Evolutionary conservation across 2,113 vertebrate species (phyloP), one percentile per base, ranked within the genome.

Genomic region (Channa maculata): DNA sequence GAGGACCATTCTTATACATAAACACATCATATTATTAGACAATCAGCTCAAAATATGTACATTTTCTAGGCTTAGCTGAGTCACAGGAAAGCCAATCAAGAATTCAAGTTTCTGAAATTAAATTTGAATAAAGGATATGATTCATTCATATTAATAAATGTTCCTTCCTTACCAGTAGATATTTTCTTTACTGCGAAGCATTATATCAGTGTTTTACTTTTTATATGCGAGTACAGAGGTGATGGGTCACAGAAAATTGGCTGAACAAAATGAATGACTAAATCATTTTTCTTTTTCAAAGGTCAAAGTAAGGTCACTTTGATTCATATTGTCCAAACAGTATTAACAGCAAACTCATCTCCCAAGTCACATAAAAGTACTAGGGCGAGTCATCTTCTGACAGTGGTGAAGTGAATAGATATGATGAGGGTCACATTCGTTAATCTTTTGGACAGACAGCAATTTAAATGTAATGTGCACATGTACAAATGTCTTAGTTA

Each of bases 1-100:
- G 81, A 75, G 67, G 86, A 81, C 58, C 71, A 45, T 44, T 41
- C 39, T 41, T 41, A 24, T 24, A 24, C 24, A 24, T 24, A 24
- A 24, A 24, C 24, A 24, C 24, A 24, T 24, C 24, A 24, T 24
- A 24, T 24, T 24, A 24, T 24, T 24, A 24, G 24, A 24, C 24
- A 24, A 24, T 24, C 24, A 24, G 24, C 24, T 24, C 24, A 24
- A 24, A 24, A 24, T 24, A 24, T 24, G 1, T 24, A 24, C 24
- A 24, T 24, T 24, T 24, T 24, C 24, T 24, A 24, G 24, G 24
- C 24, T 24, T 24, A 24, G 24, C 24, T 24, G 24, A 24, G 24
- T 24, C 24, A 24, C 24, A 24, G 24, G 24, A 24, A 24, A 24
- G 24, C 24, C 24, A 24, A 24, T 24, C 24, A 24, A 24, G 24